Evolutionary conservation across 2,113 vertebrate genomes (phyloP).

Genomic region (Gymnorhina tibicen): DNA sequence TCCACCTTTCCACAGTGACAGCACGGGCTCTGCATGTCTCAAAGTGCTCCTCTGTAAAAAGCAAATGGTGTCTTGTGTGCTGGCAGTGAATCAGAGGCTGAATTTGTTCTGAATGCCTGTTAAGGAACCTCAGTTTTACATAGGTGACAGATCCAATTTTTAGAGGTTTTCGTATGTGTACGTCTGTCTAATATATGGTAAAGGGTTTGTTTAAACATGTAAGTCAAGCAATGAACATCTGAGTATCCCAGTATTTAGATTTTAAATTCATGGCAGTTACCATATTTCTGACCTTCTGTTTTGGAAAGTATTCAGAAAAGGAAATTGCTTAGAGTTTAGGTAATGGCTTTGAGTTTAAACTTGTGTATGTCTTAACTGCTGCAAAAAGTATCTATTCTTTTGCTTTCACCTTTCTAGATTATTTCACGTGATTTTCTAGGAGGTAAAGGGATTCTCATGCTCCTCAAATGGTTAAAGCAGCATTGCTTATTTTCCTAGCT

Average conservation of each 20-base stretch:
- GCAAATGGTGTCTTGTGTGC: background rate
- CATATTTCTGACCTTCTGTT: background rate
- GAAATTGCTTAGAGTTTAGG: background rate
- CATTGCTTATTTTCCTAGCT: conserved; percentile 14
- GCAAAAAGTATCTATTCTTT: background rate
- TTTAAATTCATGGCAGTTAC: background rate
- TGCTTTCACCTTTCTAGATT: background rate
- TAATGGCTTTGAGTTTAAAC: background rate
- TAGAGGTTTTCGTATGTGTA: background rate
- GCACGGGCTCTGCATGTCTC: background rate
- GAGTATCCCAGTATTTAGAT: background rate
- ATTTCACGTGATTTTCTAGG: background rate
- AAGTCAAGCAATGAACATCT: background rate
- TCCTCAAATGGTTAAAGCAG: conserved; percentile 5
- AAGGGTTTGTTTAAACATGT: background rate
- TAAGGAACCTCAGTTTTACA: background rate
- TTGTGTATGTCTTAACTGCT: background rate
- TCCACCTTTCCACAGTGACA: background rate
- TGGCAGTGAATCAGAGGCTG: background rate
- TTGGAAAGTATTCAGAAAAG: background rate
- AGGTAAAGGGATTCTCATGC: background rate
- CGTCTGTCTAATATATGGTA: background rate
- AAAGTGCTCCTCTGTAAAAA: background rate
- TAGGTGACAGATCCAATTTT: background rate
- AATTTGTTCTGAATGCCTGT: background rate